Conservation (phyloP, 2,113 vertebrate species). For the Dendrocopos noguchii region DNA sequence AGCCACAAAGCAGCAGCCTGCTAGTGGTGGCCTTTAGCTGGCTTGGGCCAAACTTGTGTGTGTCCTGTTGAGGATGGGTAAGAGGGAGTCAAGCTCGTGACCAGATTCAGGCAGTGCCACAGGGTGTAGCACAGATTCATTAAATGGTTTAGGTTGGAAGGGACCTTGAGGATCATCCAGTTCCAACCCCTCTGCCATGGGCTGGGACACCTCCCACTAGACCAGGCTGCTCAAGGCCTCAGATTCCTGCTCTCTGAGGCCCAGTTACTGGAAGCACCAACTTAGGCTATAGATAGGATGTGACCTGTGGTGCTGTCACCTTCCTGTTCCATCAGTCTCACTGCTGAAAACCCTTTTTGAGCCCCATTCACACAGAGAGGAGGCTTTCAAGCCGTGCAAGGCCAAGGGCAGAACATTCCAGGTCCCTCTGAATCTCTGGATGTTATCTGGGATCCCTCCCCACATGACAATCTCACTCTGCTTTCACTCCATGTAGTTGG, state of each 20-base stretch:
- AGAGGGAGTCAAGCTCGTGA: background rate
- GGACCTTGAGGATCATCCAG: too few relatives aligned
- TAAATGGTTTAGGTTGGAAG: too few relatives aligned
- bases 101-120: background rate
- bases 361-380: rapidly evolving
- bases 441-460: conserved; percentile 94
- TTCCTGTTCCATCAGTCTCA: background rate
- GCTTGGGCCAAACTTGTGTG: background rate
- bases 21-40: background rate
- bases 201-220: too few relatives aligned
- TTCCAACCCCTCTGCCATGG: too few relatives aligned
- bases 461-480: conserved; percentile 97
- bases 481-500: conserved; percentile 98
- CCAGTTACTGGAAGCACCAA: background rate
- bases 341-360: rapidly evolving
- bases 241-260: background rate
- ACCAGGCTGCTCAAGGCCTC: too few relatives aligned
- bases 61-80: background rate
- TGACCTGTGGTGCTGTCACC: background rate
- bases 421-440: rapidly evolving
- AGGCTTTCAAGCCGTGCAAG: background rate
- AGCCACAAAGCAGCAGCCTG: background rate
- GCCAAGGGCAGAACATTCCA: rapidly evolving
- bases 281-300: background rate
- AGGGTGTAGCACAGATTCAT: background rate